These are phyloP conservation scores for Tympanuchus pallidicinctus DNA, from an alignment of 2,113 vertebrate genomes.

Conservation along the genomic window DNA sequence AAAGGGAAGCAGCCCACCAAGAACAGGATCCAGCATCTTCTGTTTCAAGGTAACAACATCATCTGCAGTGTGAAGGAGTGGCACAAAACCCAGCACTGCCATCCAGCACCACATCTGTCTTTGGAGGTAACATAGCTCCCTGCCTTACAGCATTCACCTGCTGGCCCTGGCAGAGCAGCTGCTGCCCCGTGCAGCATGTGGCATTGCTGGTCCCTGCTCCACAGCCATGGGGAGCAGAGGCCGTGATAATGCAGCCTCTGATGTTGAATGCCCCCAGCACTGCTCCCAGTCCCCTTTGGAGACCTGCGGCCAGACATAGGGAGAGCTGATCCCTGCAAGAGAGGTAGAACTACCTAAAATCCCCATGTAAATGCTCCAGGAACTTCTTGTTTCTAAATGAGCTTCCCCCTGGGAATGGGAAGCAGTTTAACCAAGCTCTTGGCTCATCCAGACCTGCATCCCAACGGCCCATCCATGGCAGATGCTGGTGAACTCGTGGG, in stretches of 20 bases:
- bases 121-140: neutral
- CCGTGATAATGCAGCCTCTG: neutral
- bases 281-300: neutral
- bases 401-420: neutral
- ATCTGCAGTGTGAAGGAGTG: neutral
- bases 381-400: neutral
- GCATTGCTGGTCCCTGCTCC: neutral
- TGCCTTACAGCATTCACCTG: neutral
- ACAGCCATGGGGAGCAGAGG: neutral
- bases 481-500: neutral
- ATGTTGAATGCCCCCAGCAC: neutral
- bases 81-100: neutral
- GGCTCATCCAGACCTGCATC: neutral
- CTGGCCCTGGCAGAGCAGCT: neutral
- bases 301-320: neutral
- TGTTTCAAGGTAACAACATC: neutral
- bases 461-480: neutral
- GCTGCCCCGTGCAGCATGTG: neutral
- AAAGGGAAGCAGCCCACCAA: neutral
- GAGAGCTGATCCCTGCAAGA: neutral
- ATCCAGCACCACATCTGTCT: too few species aligned
- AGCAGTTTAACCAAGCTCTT: neutral
- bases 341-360: neutral
- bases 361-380: rapidly evolving
- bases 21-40: neutral